Evolutionary conservation across 2,888 invertebrate genomes (phyloP).

Genomic region (Coenonympha glycerion): DNA sequence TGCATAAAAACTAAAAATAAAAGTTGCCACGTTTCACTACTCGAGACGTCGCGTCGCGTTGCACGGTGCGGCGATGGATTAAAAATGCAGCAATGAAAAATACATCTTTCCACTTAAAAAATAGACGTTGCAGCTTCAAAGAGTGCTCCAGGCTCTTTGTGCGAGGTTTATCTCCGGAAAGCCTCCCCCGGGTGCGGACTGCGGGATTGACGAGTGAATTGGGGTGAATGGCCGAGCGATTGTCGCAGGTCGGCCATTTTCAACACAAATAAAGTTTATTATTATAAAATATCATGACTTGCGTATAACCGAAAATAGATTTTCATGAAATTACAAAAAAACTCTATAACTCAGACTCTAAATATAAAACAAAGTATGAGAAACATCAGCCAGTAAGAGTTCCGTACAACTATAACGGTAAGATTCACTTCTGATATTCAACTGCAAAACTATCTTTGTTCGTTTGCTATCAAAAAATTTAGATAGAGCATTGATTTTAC

Average conservation of each 20-base stretch:
- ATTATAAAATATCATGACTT: slow-evolving; percentile 8
- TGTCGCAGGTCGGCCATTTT: slow-evolving; percentile 37
- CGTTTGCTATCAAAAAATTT: too few species aligned
- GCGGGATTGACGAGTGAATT: slow-evolving; percentile 32
- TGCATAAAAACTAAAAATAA: slow-evolving; percentile 8
- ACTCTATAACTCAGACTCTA: too few species aligned
- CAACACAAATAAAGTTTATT: slow-evolving; percentile 22
- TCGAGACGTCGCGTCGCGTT: slow-evolving; percentile 20
- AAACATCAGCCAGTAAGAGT: too few species aligned
- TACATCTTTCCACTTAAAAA: slow-evolving; percentile 50
- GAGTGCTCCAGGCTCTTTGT: slow-evolving; percentile 55
- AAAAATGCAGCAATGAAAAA: slow-evolving; percentile 46
- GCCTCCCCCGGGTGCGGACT: slow-evolving; percentile 47
- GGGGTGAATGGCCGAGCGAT: slow-evolving; percentile 41
- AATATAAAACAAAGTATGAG: too few species aligned
- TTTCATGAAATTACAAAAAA: too few species aligned
- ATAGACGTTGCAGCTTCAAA: slow-evolving; percentile 46
- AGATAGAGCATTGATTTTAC: too few species aligned
- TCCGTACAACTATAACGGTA: too few species aligned
- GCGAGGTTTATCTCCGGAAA: slow-evolving; percentile 47
- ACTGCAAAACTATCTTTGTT: too few species aligned
- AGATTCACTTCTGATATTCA: too few species aligned
- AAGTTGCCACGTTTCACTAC: slow-evolving; percentile 16
- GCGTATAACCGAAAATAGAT: neutral
- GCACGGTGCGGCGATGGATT: slow-evolving; percentile 23